Evolutionary conservation across 2,113 vertebrate genomes (phyloP), one percentile per base, ranked within the genome.

Genomic region (Calidris pugnax): DNA sequence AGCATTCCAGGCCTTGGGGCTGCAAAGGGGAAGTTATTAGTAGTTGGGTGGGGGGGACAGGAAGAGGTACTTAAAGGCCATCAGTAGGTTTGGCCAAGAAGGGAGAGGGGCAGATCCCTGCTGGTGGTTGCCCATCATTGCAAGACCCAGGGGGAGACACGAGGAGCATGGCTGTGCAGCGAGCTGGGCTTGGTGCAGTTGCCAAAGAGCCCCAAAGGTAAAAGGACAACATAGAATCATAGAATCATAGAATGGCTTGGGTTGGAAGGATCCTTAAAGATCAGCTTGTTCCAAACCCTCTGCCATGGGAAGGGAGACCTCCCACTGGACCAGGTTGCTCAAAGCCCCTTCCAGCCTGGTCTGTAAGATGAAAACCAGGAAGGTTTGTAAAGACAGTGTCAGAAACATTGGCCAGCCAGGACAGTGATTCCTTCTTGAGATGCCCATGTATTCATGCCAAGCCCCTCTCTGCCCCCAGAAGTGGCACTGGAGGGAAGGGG

Each of bases 141-240:
- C 32, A 12, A 48, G 60, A 22, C 8, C 37, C 3, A 6, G 6
- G 1, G 39, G 69, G 64, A 32, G 45, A 10, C 0, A 1, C 47
- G 53, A 73, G 66, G 30, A 73, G 19, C 0, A 2, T 35, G n/a
- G 21, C 51, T 3, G 33, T 3, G 68, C 6, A 9, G 59, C 0
- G 17, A 56, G 39, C 23, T 10, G 27, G 13, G n/a, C 53, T 12
- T 7, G 41, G 62, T 2, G 47, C 3, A 12, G 6, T 43, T 47
- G 13, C 89, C 22, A 6, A 18, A 50, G 37, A 37, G 6, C 18
- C 30, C 0, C 16, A 50, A 37, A 27, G 24, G 56, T 14, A 26
- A 14, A 35, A 7, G 79, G 50, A 14, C 17, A 66, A 7, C 1
- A 1, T 15, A 37, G 35, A 37, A 62, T 26, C 9, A 6, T 9